Evolutionary conservation across 2,113 vertebrate genomes (phyloP).

Genomic region (Bubalus kerabau): DNA sequence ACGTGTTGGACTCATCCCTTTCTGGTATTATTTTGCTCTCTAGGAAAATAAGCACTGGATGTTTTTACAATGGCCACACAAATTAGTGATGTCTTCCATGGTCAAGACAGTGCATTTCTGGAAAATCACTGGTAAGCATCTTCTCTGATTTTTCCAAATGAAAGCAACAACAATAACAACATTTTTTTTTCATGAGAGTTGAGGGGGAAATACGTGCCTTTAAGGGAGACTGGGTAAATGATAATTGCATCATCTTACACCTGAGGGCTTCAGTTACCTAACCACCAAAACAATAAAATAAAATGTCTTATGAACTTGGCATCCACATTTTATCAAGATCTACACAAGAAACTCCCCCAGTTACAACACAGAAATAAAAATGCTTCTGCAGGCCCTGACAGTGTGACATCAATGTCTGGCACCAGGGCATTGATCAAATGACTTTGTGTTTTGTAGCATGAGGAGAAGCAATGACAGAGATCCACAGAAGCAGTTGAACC

Average conservation of each 20-base stretch:
- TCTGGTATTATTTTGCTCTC: background rate
- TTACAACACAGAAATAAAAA: background rate
- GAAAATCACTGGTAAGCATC: slow-evolving; percentile 69
- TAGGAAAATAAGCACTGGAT: background rate
- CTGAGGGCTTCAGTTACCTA: background rate
- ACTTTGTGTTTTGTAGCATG: slow-evolving; percentile 67
- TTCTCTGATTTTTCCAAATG: background rate
- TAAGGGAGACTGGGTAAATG: background rate
- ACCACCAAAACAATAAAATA: background rate
- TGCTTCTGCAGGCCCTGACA: background rate
- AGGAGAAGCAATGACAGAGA: background rate
- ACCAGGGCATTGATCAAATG: background rate
- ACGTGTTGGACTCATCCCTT: background rate
- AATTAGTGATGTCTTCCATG: background rate
- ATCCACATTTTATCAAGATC: background rate
- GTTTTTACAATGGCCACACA: background rate
- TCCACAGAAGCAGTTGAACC: background rate
- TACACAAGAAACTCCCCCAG: background rate
- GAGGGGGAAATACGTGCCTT: background rate
- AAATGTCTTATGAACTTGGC: background rate
- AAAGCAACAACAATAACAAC: background rate
- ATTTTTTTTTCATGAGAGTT: background rate
- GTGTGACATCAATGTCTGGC: fast-evolving
- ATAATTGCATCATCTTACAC: background rate
- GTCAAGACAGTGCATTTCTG: slow-evolving; percentile 52